These are phyloP conservation scores for Lacerta viridis DNA, from an alignment of 2,797 vertebrate genomes.

Conservation along the genomic window DNA sequence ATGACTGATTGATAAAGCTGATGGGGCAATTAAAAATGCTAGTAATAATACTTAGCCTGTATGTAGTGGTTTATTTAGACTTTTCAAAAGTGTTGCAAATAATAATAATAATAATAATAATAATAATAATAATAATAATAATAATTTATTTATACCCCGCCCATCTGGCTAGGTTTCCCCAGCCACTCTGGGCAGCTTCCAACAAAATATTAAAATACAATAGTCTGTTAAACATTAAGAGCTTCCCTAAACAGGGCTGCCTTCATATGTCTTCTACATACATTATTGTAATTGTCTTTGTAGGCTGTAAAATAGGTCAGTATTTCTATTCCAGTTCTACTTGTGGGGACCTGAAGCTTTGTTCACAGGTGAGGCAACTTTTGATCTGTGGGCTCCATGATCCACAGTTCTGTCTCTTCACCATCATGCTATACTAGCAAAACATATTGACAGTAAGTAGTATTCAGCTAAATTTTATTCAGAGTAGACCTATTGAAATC, in stretches of 20 bases:
- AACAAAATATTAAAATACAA: no score
- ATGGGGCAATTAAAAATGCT: conserved; percentile 17
- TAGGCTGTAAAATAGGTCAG: conserved; percentile 10
- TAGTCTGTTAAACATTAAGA: no score
- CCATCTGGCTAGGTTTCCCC: no score
- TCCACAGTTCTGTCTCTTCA: background rate
- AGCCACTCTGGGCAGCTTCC: no score
- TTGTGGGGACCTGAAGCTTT: background rate
- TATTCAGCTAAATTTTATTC: no score
- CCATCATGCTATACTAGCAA: no score
- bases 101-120: no score
- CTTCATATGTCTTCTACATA: background rate
- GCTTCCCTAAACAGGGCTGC: no score
- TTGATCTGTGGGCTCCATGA: background rate
- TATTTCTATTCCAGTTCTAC: background rate
- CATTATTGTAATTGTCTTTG: background rate
- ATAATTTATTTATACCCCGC: no score
- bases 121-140: no score
- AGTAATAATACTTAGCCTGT: conserved; percentile 12
- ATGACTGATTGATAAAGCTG: background rate
- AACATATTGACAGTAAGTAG: no score
- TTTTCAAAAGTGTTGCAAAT: background rate
- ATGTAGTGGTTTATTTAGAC: background rate
- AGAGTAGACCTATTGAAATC: no score
- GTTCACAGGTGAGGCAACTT: background rate